Evolutionary conservation across 2,797 vertebrate species (phyloP).

Genomic region (Sciurus carolinensis): DNA sequence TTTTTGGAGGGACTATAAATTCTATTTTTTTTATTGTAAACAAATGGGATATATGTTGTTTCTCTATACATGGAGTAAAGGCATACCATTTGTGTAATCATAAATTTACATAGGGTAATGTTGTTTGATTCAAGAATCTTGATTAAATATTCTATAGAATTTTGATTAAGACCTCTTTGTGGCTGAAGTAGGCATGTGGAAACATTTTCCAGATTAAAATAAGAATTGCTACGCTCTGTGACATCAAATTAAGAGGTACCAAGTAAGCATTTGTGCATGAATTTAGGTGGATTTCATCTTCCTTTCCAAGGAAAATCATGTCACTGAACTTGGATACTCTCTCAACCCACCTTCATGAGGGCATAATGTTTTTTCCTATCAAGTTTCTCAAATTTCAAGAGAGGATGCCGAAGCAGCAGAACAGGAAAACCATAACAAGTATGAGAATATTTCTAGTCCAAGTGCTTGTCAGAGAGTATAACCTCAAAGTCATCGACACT

Average conservation of each 20-base stretch:
- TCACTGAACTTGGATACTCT: background rate
- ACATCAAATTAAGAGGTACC: background rate
- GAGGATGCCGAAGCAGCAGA: constrained; percentile 9
- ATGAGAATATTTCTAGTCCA: constrained; percentile 32
- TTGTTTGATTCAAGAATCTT: too few relatives aligned
- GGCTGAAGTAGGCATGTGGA: constrained; percentile 7
- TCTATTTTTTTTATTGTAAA: background rate
- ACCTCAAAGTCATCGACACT: constrained; percentile 30
- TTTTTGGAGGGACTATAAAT: too few relatives aligned
- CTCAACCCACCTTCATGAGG: background rate
- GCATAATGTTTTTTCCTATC: background rate
- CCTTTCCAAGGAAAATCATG: constrained; percentile 1
- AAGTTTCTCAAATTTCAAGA: constrained; percentile 49
- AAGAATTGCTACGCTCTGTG: background rate
- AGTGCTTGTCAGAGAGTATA: constrained; percentile 49
- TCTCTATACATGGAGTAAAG: too few relatives aligned
- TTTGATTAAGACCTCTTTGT: background rate
- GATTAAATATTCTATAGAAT: background rate
- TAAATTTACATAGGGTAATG: too few relatives aligned
- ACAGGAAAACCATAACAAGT: constrained; percentile 11
- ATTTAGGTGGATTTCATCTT: background rate
- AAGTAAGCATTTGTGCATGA: background rate
- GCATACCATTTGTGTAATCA: too few relatives aligned
- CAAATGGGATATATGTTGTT: too few relatives aligned
- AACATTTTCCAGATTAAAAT: constrained; percentile 54